Percentiles rank a stretch among this genome's conserved stretches.
Conservation (phyloP, 2,888 invertebrate species). For the Pocota personata region DNA sequence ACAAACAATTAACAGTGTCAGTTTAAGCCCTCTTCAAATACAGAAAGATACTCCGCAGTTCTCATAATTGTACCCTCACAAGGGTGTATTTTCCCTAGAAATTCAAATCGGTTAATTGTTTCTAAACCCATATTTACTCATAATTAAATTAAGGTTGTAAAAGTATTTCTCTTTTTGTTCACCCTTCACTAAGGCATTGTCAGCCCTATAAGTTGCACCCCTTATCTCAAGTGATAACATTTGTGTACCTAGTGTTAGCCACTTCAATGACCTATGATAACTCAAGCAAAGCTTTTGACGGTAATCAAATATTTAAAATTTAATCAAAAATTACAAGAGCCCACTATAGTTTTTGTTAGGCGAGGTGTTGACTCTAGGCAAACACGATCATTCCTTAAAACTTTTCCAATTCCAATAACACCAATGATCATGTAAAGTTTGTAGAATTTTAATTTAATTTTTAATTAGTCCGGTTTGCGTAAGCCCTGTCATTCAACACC, state of each 20-base stretch:
- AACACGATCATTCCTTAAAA: neutral
- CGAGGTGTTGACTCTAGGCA: neutral
- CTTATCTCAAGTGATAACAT: constrained; percentile 15
- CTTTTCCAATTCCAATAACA: constrained; percentile 28
- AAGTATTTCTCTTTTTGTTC: too few species aligned
- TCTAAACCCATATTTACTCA: neutral
- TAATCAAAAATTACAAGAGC: neutral
- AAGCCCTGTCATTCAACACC: neutral
- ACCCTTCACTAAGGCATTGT: neutral
- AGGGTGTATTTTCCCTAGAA: neutral
- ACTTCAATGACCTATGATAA: constrained; percentile 65
- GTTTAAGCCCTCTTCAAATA: too few species aligned
- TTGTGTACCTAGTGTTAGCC: neutral
- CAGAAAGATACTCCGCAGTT: too few species aligned
- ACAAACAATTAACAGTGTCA: neutral
- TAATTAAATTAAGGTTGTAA: neutral
- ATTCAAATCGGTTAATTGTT: neutral
- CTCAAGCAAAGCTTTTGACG: neutral
- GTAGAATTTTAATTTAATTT: neutral
- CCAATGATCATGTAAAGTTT: neutral
- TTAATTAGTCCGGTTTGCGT: neutral
- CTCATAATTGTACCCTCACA: too few species aligned
- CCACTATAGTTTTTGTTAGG: constrained; percentile 37
- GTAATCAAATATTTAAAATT: neutral
- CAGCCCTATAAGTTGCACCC: neutral